Conservation (phyloP, 2,113 vertebrate species). For the Pelmatolapia mariae region DNA sequence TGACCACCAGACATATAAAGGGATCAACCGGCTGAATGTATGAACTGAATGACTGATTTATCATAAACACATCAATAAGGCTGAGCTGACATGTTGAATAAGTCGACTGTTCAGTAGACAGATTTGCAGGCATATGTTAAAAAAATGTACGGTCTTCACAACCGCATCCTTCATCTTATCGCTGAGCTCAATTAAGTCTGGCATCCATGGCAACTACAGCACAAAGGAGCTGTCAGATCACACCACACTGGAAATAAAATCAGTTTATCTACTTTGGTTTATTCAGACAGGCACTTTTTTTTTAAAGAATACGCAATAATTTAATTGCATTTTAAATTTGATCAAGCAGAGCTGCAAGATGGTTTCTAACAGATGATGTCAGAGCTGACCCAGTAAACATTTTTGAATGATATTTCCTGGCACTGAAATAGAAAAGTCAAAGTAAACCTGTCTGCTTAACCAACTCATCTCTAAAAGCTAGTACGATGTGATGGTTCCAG, state of each 20-base stretch:
- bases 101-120: not conserved
- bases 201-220: slow-evolving; percentile 30
- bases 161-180: slow-evolving; percentile 11
- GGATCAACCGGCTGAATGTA: not conserved
- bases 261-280: not conserved
- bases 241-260: slow-evolving; percentile 3
- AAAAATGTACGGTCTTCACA: not conserved
- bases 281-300: not conserved
- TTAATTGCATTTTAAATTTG: not conserved
- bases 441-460: slow-evolving; percentile 6
- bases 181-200: slow-evolving; percentile 14
- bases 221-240: slow-evolving; percentile 16
- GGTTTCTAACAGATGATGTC: not conserved
- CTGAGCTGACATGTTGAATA: slow-evolving; percentile 3
- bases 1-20: not conserved
- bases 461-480: not conserved
- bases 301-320: not conserved
- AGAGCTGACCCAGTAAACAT: not conserved
- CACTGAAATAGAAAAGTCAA: slow-evolving; percentile 36
- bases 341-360: not conserved
- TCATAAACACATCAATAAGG: not conserved
- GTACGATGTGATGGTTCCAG: not conserved
- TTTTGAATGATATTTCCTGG: not conserved
- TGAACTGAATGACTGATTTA: not conserved
- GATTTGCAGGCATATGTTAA: not conserved